These are phyloP conservation scores for Parauchenoglanis ngamensis DNA, from an alignment of 2,797 vertebrate species.

Conservation along the genomic window DNA sequence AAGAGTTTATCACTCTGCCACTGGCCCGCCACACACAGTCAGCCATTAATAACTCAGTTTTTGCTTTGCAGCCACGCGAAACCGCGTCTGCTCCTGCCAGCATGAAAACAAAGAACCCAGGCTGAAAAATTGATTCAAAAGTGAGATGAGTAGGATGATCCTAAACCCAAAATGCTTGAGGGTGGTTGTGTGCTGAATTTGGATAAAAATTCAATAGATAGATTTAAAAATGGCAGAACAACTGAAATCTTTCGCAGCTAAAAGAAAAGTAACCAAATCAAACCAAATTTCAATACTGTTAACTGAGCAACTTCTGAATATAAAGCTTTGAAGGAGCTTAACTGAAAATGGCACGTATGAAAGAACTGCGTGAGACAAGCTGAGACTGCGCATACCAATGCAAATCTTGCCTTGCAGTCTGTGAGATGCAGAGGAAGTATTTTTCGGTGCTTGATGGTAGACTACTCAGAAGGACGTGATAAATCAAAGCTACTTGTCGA, in stretches of 20 bases:
- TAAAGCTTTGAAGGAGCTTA: not conserved
- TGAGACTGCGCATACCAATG: not conserved
- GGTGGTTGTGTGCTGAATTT: not conserved
- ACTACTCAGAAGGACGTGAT: not conserved
- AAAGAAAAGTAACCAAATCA: not conserved
- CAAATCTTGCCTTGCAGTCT: not conserved
- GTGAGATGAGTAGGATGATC: constrained; percentile 1
- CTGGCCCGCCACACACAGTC: constrained; percentile 47
- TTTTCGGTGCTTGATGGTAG: not conserved
- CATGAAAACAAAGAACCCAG: constrained; percentile 45
- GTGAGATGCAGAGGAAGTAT: not conserved
- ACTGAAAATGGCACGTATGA: not conserved
- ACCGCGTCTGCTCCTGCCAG: constrained; percentile 37
- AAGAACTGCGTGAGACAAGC: not conserved
- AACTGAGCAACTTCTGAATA: not conserved
- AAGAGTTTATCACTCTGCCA: constrained; percentile 59
- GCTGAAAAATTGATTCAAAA: not conserved
- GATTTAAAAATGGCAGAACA: not conserved
- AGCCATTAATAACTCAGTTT: constrained; percentile 52
- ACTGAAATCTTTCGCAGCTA: not conserved
- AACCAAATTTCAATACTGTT: not conserved
- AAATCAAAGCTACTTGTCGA: constrained; percentile 3
- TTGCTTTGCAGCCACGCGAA: constrained; percentile 24
- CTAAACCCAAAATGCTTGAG: not conserved
- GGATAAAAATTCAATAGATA: constrained; percentile 10